Evolutionary conservation across 1,140 invertebrate genomes (phyloP), one percentile per base, ranked within the genome.

Genomic region (Bombus pascuorum): DNA sequence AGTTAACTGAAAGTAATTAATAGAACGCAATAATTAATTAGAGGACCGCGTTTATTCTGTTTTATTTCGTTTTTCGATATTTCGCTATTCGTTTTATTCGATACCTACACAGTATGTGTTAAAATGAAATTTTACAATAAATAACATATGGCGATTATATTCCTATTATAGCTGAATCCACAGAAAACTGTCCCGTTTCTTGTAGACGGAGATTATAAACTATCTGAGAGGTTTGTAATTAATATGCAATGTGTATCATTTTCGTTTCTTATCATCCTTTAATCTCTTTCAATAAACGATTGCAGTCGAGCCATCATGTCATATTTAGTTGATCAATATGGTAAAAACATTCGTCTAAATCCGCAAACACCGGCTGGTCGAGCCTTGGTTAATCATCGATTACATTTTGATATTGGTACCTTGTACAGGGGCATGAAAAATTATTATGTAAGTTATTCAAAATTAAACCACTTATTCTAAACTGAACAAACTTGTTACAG

Each of bases 391-490:
- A 97, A 98, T 92, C 96, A 97, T 85, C 95, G 97, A 15, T 93
- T 98, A 0, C 96, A 97, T 82, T 98, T 98, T 88, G 97, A 98
- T 91, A 94, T 97, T 28, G 96, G 97, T 25, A 97, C 96, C 2
- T 94, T 98, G 0, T 97, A 96, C 89, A 92, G 94, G 73, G 93
- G 95, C 74, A 95, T 96, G 75, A 88, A 87, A 28, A 95, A 96
- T 71, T 96, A 96, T 87, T 96, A 96, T 85, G 96, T 97, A 95
- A 94, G 96, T 95, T 53, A 57, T 32, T 37, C 28, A 3, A 44
- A 15, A 28, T 18, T 53, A 6, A 13, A 39, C 12, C 13, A 73
- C n/a, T 22, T n/a, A n/a, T n/a, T n/a, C n/a, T n/a, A n/a, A n/a
- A 72, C 28, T 4, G 22, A 74, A 28, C 15, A 53, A 57, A 85